These are phyloP conservation scores for Mastigias papua DNA, from an alignment of 30 jellyfish, hydroid and myxozoan genomes.

Conservation along the genomic window DNA sequence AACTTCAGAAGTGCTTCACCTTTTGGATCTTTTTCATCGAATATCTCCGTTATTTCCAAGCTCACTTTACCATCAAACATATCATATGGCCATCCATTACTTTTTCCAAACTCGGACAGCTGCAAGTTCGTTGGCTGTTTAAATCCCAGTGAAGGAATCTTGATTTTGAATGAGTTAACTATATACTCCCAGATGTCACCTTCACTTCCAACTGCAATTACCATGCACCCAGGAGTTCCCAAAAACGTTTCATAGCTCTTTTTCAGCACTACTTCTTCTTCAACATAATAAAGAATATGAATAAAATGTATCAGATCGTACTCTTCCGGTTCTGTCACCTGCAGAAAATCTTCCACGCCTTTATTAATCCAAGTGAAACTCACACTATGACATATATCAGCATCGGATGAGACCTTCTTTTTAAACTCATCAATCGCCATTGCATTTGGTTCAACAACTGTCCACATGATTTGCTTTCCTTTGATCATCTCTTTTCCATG, in stretches of 20 bases:
- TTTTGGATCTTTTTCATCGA: neutral
- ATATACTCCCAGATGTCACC: no score
- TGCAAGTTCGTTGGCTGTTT: neutral
- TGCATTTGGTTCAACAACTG: constrained; percentile 30
- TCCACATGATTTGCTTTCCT: constrained; percentile 1
- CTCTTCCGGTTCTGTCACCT: neutral
- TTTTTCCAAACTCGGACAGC: neutral
- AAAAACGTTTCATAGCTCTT: neutral
- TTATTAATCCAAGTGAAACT: constrained; percentile 18
- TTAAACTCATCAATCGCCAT: constrained; percentile 6
- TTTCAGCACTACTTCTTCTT: neutral
- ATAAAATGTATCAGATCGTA: constrained; percentile 24
- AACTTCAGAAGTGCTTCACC: constrained; percentile 42
- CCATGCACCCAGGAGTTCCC: no score
- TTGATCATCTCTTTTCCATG: neutral
- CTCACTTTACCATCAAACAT: neutral
- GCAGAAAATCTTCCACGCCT: constrained; percentile 14
- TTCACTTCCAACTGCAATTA: no score
- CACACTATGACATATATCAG: neutral
- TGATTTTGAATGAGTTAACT: no score
- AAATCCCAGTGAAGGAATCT: no score
- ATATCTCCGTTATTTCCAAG: constrained; percentile 30
- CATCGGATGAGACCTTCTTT: neutral
- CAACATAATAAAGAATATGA: constrained; percentile 25
- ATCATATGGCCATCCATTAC: constrained; percentile 19